Base-by-base conservation (phyloP, 53 echinoderm and acorn worm genomes). In the Arbacia lixula region DNA sequence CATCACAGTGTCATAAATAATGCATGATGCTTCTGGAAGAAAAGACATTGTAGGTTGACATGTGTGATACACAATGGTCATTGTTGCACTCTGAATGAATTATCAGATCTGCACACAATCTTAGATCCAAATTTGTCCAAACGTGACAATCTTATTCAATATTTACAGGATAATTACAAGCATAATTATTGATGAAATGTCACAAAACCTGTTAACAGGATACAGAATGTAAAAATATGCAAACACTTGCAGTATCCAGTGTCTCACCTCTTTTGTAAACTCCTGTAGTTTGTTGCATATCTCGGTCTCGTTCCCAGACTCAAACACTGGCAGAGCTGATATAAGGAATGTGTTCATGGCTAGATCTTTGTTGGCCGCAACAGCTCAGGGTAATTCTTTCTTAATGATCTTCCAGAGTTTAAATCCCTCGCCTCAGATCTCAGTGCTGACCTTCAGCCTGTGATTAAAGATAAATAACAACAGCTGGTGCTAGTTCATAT, bases 251-350 rank as follows among this genome's bases (percentile, higher is more conserved):
- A 46, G 46, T 8, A n/a, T n/a, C 24, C 0, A 12, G 22, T 62
- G 5, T 22, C 66, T 22, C 42, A 97, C 98, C 94, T 97, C 98
- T 88, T 97, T 97, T 60, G 94, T 97, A 71, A 97, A 97, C 82
- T 97, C 98, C 72, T 97, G 98, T n/a, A 97, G 85, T 83, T 97
- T 97, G 81, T 90, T 93, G 71, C 98, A 93, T 46, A 97, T 97
- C 28, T 97, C 94, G 12, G 87, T 90, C 57, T 94, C 92, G 42
- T 85, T 94, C 22, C 93, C 87, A 12, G 88, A 83, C 41, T 94
- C 90, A 64, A 97, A 89, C 24, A 87, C 90, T 19, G 94, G 86
- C 85, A 94, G 90, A 33, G 94, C 77, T 34, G 71, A 71, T 9
- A 88, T 85, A 3, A 78, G 79, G 1, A 78, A 40, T 5, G 68